A percentile compares a stretch with the other conserved stretches of the same genome.
These are phyloP conservation scores for Panonychus citri DNA, from an alignment of 1,140 invertebrate species.

Conservation along the genomic window DNA sequence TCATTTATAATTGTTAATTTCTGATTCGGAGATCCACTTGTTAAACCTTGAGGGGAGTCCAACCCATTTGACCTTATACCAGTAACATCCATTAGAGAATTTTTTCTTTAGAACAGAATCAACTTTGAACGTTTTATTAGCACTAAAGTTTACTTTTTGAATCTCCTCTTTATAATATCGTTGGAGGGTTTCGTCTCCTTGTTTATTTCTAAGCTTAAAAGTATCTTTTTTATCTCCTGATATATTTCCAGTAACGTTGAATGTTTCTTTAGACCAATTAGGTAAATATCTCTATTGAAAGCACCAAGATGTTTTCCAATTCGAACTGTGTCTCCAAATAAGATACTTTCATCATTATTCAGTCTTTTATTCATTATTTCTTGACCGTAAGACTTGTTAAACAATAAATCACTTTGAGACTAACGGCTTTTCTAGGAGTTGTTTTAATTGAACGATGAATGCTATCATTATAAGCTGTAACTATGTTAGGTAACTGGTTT, in stretches of 20 bases:
- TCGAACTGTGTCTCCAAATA: constrained; percentile 14
- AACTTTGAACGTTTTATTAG: not conserved
- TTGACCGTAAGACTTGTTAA: not conserved
- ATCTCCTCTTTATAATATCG: not conserved
- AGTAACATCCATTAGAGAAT: too few species aligned
- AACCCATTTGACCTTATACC: too few species aligned
- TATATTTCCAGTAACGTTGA: constrained; percentile 13
- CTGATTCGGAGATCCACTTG: too few species aligned
- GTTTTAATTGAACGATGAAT: constrained; percentile 14
- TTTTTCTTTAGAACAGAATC: too few species aligned
- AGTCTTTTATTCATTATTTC: constrained; percentile 3
- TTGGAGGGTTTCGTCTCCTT: not conserved
- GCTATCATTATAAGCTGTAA: constrained; percentile 16
- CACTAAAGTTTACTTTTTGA: not conserved
- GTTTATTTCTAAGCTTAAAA: constrained; percentile 9
- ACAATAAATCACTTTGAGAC: not conserved
- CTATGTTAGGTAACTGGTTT: constrained; percentile 15
- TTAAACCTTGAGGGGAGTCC: too few species aligned
- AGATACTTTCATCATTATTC: too few species aligned
- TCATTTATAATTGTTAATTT: too few species aligned
- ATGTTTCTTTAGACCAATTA: constrained; percentile 15
- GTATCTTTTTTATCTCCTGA: constrained; percentile 9
- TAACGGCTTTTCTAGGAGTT: not conserved
- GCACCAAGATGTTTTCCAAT: constrained; percentile 12
- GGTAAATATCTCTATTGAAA: constrained; percentile 16